Percentiles rank a stretch among this genome's conserved stretches.
Evolutionary conservation across 2,888 invertebrate species (phyloP).

Genomic region (Leptopilina syphax): DNA sequence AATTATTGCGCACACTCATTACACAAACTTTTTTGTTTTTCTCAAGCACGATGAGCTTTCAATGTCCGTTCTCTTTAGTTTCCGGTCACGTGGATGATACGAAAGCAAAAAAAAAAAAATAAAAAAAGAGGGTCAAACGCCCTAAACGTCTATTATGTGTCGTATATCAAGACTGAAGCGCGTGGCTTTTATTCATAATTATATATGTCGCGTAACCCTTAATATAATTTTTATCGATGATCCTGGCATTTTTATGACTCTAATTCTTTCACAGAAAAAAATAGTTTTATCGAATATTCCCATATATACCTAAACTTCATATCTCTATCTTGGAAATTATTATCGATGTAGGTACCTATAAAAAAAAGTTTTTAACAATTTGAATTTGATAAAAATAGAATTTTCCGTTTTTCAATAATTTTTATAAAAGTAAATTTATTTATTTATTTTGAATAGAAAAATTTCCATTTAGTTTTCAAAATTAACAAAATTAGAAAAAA

Average conservation of each 20-base stretch:
- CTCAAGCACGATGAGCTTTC: slow-evolving; percentile 34
- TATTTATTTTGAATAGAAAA: too few relatives aligned
- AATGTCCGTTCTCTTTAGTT: slow-evolving; percentile 40
- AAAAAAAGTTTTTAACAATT: too few relatives aligned
- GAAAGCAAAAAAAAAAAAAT: not conserved
- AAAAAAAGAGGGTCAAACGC: slow-evolving; percentile 44
- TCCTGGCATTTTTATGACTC: slow-evolving; percentile 11
- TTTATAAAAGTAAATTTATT: too few relatives aligned
- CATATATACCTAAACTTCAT: too few relatives aligned
- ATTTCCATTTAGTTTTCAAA: too few relatives aligned
- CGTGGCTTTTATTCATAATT: slow-evolving; percentile 56
- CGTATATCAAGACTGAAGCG: slow-evolving; percentile 52
- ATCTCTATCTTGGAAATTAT: too few relatives aligned
- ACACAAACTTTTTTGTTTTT: slow-evolving; percentile 30
- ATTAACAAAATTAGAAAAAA: too few relatives aligned
- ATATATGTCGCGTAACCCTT: slow-evolving; percentile 44
- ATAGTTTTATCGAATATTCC: not conserved
- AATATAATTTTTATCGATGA: slow-evolving; percentile 15
- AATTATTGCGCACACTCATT: slow-evolving; percentile 36
- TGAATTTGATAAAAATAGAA: too few relatives aligned
- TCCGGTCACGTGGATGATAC: slow-evolving; percentile 51
- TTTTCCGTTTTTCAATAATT: too few relatives aligned
- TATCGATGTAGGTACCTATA: too few relatives aligned
- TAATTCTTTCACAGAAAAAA: slow-evolving; percentile 22
- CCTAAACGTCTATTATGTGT: slow-evolving; percentile 48